These are phyloP conservation scores for Forpus xanthops DNA, from an alignment of 2,797 vertebrate species.

Conservation along the genomic window DNA sequence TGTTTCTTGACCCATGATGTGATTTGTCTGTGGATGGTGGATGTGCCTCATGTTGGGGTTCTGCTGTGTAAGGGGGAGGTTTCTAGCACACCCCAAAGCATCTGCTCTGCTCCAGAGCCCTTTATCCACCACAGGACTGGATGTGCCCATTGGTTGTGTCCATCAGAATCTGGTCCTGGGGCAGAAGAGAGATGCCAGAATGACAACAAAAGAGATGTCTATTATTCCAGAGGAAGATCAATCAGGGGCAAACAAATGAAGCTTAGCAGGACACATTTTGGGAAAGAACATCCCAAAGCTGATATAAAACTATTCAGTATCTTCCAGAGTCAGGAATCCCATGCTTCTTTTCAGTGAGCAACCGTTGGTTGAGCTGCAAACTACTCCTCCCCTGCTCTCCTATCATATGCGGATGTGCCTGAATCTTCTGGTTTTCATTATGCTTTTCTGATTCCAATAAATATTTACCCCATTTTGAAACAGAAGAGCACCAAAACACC, in stretches of 20 bases:
- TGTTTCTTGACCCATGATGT: not conserved
- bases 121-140: not conserved
- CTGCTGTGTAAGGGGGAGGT: not conserved
- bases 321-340: not conserved
- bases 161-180: not conserved
- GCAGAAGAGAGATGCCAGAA: not conserved
- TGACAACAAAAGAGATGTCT: not conserved
- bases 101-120: not conserved
- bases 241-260: not conserved
- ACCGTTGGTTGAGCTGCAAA: not conserved
- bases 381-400: not conserved
- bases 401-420: not conserved
- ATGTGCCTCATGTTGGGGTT: fast-evolving
- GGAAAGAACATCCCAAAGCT: not conserved
- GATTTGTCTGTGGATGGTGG: not conserved
- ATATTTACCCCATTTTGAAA: not conserved
- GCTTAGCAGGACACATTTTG: not conserved
- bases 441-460: not conserved
- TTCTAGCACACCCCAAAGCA: not conserved
- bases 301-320: not conserved
- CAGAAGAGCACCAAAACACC: not conserved
- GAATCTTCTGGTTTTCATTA: not conserved
- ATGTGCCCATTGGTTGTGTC: not conserved
- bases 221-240: not conserved
- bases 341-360: not conserved